Evolutionary conservation across 2,797 vertebrate species (phyloP).

Genomic region (Cryptoblepharus egeriae): DNA sequence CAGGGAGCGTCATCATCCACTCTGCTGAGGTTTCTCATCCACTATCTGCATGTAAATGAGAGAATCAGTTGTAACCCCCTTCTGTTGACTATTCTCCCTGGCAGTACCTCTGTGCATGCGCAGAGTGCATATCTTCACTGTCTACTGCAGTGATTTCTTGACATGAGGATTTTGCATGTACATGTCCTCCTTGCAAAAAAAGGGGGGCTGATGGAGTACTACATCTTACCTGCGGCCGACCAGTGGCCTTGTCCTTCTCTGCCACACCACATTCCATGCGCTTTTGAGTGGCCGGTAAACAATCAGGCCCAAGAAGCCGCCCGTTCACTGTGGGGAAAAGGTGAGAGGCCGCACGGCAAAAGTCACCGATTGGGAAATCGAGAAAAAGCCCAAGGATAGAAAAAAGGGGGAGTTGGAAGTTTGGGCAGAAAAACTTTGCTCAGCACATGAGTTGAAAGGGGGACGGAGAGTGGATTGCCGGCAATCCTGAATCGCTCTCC

Average conservation of each 20-base stretch:
- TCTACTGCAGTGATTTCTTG: too few relatives aligned
- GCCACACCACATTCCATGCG: slow-evolving; percentile 12
- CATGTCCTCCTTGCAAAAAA: not conserved
- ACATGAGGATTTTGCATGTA: too few relatives aligned
- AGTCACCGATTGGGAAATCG: not conserved
- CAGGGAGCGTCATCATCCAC: too few relatives aligned
- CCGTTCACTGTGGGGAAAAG: slow-evolving; percentile 2
- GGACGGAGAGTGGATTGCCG: not conserved
- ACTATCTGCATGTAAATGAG: too few relatives aligned
- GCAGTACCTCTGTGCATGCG: too few relatives aligned
- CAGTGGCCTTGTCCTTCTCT: not conserved
- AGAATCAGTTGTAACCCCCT: too few relatives aligned
- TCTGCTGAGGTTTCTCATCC: too few relatives aligned
- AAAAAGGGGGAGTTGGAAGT: not conserved
- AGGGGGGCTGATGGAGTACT: not conserved
- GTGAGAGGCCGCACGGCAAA: fast-evolving
- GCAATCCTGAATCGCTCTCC: fast-evolving
- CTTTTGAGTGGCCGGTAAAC: not conserved
- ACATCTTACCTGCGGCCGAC: fast-evolving
- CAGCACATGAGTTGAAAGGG: not conserved
- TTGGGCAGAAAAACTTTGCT: not conserved
- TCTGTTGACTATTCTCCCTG: too few relatives aligned
- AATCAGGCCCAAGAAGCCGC: not conserved
- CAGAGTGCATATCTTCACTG: too few relatives aligned
- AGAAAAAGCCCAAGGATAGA: not conserved